A percentile compares a stretch with the other conserved stretches of the same genome.
Conservation (phyloP, 2,797 vertebrate genomes). For the Gadopsis bispinosus region DNA sequence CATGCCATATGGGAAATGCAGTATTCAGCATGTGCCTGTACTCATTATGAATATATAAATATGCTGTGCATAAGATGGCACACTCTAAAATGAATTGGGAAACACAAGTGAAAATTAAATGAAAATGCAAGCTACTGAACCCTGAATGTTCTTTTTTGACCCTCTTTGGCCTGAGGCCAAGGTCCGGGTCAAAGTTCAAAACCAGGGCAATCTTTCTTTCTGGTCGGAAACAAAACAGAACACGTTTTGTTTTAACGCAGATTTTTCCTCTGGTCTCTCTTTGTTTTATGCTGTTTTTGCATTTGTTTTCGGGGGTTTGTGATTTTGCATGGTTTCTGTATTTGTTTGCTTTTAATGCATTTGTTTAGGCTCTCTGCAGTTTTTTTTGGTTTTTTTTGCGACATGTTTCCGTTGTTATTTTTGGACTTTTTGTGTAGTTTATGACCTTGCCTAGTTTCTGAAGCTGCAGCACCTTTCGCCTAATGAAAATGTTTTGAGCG, state of each 20-base stretch:
- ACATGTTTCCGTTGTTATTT: too few species aligned
- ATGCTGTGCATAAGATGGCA: constrained; percentile 1
- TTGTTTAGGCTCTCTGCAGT: too few species aligned
- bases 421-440: too few species aligned
- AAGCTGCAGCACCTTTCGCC: too few species aligned
- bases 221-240: not conserved
- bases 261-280: not conserved
- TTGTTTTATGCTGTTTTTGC: not conserved
- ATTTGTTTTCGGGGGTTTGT: too few species aligned
- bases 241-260: not conserved
- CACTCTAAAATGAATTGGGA: constrained; percentile 9
- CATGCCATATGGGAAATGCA: constrained; percentile 17
- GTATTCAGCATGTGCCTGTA: not conserved
- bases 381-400: too few species aligned
- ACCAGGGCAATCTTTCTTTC: not conserved
- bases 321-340: too few species aligned
- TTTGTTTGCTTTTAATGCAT: too few species aligned
- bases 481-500: too few species aligned
- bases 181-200: constrained; percentile 49
- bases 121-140: not conserved
- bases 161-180: not conserved
- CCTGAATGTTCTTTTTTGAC: not conserved
- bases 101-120: constrained; percentile 25
- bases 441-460: too few species aligned
- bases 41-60: constrained; percentile 13